Percentiles rank a stretch among this genome's conserved stretches.
Conservation (phyloP, 2,888 invertebrate genomes). For the Ornithoptera alexandrae region DNA sequence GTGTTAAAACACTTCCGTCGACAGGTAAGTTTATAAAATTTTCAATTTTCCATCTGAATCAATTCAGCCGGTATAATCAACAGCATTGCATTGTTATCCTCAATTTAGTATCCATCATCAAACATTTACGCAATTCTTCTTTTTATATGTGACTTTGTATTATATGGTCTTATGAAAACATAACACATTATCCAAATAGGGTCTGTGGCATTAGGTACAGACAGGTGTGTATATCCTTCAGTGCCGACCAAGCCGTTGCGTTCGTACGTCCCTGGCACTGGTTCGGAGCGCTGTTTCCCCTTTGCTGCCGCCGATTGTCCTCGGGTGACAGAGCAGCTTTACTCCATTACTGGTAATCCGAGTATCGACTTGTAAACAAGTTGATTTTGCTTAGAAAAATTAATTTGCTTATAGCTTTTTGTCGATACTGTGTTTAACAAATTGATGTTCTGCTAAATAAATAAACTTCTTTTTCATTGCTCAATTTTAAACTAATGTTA, state of each 20-base stretch:
- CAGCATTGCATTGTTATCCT: background rate
- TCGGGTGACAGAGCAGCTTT: conserved; percentile 63
- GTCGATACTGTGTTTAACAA: conserved; percentile 24
- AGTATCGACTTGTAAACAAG: conserved; percentile 43
- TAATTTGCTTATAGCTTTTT: conserved; percentile 44
- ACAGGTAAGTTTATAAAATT: conserved; percentile 16
- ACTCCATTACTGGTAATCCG: conserved; percentile 70
- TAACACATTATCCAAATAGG: conserved; percentile 16
- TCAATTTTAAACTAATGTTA: background rate
- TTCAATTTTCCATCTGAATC: background rate
- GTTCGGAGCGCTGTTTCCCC: conserved; percentile 66
- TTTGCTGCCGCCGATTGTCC: conserved; percentile 58
- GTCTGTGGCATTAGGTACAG: conserved; percentile 41
- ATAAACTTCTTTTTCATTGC: background rate
- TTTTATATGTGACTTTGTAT: conserved; percentile 1
- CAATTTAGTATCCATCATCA: background rate
- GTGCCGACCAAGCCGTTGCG: conserved; percentile 67
- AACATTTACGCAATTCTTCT: conserved; percentile 1
- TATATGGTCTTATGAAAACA: background rate
- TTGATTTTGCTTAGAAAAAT: conserved; percentile 53
- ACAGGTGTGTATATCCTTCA: conserved; percentile 49
- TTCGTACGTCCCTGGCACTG: conserved; percentile 60
- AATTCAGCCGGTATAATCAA: background rate
- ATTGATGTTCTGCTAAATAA: conserved; percentile 14
- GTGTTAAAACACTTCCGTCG: conserved; percentile 74